Evolutionary conservation across 2,113 vertebrate species (phyloP), one percentile per base, ranked within the genome.

Genomic region (Ibidorhyncha struthersii): DNA sequence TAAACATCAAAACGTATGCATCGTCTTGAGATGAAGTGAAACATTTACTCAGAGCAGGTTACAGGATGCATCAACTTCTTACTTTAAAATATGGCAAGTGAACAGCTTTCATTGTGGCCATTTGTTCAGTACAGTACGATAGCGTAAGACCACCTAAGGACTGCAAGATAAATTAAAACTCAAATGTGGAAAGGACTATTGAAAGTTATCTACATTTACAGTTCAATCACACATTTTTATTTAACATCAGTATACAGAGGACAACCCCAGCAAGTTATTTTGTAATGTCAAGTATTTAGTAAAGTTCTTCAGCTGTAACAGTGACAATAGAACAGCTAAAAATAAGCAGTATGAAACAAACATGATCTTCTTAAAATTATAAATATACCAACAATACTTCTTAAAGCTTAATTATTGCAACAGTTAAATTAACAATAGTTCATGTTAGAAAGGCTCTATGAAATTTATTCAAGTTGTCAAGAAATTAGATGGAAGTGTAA

Each of bases 391-490:
- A 97, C 96, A 97, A 96, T 89, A 96, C 93, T 96, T 97, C 95
- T 93, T 97, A 97, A 98, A 98, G 97, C 96, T 96, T 95, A 96
- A 84, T 93, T 97, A 97, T 92, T 96, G 97, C 95, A 96, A 97
- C 97, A 95, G 88, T 96, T 96, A 92, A 94, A 94, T 97, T 97
- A 96, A 97, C 97, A 96, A 94, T 96, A 96, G 90, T 90, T 97
- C 94, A 96, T 93, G 89, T 98, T 97, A 98, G 97, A 98, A 98
- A 98, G 96, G 95, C 96, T 97, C 96, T 96, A 97, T 95, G 96
- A 98, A 97, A 98, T 97, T 97, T 98, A 97, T 98, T 98, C 97
- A 98, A 98, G 97, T 97, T 96, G 92, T 98, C 95, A 96, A 98
- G 97, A 98, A 98, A 96, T 96, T 94, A 96, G 97, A 96, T 97